Conservation (phyloP, 2,113 vertebrate species). For the Centropristis striata region DNA sequence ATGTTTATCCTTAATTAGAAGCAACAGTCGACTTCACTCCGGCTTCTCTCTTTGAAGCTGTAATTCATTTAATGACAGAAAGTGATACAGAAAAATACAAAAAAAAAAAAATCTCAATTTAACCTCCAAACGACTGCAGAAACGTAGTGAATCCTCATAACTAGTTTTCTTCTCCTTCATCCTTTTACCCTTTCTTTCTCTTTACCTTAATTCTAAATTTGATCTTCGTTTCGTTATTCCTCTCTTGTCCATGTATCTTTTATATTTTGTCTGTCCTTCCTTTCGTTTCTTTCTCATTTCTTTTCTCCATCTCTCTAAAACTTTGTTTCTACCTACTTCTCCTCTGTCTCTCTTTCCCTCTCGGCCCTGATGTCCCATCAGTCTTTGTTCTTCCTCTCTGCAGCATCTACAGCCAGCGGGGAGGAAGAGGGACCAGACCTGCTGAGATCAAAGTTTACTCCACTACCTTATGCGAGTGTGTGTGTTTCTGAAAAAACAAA, state of each 20-base stretch:
- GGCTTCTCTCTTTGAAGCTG: constrained; percentile 6
- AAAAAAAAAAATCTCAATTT: constrained; percentile 31
- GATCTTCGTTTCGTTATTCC: not conserved
- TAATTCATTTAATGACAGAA: constrained; percentile 28
- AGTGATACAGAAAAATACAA: constrained; percentile 4
- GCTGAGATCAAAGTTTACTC: constrained; percentile 58
- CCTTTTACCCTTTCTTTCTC: not conserved
- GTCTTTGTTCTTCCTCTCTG: constrained; percentile 61
- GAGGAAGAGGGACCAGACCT: constrained; percentile 47
- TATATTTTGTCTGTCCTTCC: not conserved
- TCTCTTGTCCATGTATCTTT: not conserved
- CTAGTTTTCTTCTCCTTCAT: not conserved
- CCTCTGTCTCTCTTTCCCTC: not conserved
- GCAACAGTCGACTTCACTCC: not conserved
- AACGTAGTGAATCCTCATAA: not conserved
- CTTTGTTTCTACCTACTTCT: constrained; percentile 19
- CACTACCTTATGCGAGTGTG: not conserved
- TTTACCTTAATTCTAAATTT: not conserved
- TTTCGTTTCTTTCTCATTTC: not conserved
- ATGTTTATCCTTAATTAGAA: constrained; percentile 2
- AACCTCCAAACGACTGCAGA: constrained; percentile 11
- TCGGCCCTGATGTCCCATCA: constrained; percentile 24
- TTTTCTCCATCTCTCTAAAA: not conserved
- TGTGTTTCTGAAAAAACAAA: not conserved
- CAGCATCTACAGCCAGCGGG: constrained; percentile 48